Conservation (phyloP, 2,113 vertebrate species). For the Zosterops japonicus region DNA sequence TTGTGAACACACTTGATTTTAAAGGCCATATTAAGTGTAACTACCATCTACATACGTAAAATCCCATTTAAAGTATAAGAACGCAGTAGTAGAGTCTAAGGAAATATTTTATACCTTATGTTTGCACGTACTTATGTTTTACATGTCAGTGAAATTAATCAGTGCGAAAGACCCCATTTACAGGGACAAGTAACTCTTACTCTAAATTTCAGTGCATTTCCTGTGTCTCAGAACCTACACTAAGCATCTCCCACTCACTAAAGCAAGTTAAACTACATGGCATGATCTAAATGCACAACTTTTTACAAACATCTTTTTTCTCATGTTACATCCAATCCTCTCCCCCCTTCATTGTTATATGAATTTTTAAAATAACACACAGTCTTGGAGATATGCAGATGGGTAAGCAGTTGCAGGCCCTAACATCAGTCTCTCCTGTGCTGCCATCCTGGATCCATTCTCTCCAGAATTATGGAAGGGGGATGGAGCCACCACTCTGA, state of each 20-base stretch:
- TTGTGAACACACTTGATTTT: constrained; percentile 10
- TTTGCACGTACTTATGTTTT: not conserved
- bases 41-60: not conserved
- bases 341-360: not conserved
- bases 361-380: not conserved
- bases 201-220: not conserved
- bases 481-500: not conserved
- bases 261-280: not conserved
- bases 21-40: not conserved
- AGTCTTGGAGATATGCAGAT: not conserved
- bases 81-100: not conserved
- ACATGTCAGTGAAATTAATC: not conserved
- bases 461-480: not conserved
- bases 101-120: not conserved
- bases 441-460: not conserved
- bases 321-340: not conserved
- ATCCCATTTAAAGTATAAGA: not conserved
- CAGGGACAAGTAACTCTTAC: not conserved
- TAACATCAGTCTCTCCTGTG: not conserved
- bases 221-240: not conserved
- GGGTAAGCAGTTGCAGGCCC: not conserved
- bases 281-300: not conserved
- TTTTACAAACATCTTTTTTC: not conserved
- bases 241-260: not conserved
- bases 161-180: not conserved